Conservation (phyloP, 2,797 vertebrate species). For the Sebastes diploproa region DNA sequence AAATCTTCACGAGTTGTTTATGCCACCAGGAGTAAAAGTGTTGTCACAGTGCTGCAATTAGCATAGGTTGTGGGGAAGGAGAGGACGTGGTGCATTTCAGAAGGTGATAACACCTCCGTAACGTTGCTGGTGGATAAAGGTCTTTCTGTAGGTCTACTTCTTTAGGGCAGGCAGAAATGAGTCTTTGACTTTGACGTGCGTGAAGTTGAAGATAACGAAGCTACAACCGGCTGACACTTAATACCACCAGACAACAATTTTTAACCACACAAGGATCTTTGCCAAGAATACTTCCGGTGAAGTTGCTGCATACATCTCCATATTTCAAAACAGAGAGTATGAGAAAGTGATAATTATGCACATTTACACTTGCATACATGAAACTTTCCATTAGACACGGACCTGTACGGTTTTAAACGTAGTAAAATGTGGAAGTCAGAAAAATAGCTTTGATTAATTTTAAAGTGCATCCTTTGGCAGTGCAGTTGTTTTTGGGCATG, state of each 20-base stretch:
- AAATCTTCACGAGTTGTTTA: conserved; percentile 73
- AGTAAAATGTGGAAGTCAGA: neutral
- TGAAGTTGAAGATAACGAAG: conserved; percentile 4
- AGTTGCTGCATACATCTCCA: neutral
- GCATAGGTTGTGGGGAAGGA: neutral
- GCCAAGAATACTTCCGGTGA: neutral
- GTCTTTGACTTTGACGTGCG: neutral
- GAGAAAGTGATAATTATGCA: neutral
- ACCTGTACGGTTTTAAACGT: neutral
- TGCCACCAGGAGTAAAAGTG: conserved; percentile 58
- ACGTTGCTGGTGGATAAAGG: conserved; percentile 5
- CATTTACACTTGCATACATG: neutral
- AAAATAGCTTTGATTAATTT: neutral
- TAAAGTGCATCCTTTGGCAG: neutral
- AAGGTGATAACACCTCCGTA: conserved; percentile 36
- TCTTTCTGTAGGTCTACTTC: conserved; percentile 8
- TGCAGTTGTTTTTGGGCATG: neutral
- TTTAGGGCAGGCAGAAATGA: neutral
- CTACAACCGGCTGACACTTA: neutral
- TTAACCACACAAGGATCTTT: neutral
- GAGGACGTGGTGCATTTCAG: conserved; percentile 9
- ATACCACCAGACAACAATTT: neutral
- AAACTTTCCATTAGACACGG: neutral
- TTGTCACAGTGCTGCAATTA: conserved; percentile 55
- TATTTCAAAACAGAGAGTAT: neutral